Evolutionary conservation across 1,140 invertebrate species (phyloP).

Genomic region (Lineus longissimus): DNA sequence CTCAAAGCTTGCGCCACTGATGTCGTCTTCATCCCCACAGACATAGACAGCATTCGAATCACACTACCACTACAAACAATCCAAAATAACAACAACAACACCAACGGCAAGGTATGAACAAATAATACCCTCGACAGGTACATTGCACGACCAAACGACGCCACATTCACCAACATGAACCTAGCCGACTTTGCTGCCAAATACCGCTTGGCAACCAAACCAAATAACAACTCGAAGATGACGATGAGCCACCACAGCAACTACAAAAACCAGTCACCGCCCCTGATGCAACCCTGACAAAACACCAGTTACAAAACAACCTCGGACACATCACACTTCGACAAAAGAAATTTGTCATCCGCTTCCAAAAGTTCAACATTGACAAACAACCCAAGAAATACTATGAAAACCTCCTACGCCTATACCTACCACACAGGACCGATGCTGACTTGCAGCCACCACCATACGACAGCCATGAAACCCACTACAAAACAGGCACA

Average conservation of each 20-base stretch:
- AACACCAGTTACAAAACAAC: conserved; percentile 12
- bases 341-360: conserved; percentile 2
- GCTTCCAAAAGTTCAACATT: conserved; percentile 12
- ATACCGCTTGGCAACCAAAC: conserved; percentile 14
- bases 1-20: conserved; percentile 14
- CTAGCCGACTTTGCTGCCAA: conserved; percentile 18
- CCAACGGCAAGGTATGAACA: conserved; percentile 13
- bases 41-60: not conserved
- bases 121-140: conserved; percentile 12
- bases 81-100: conserved; percentile 5
- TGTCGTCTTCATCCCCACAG: conserved; percentile 7
- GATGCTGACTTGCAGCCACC: conserved; percentile 14
- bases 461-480: conserved; percentile 8
- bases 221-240: not conserved
- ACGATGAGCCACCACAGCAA: too few species aligned
- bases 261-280: too few species aligned
- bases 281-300: too few species aligned
- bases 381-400: conserved; percentile 9
- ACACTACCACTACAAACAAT: conserved; percentile 7
- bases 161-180: conserved; percentile 16
- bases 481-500: conserved; percentile 10
- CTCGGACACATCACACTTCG: conserved; percentile 16
- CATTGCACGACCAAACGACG: conserved; percentile 8
- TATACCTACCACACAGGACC: conserved; percentile 14
- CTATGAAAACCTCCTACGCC: conserved; percentile 11